A percentile compares a stretch with the other conserved stretches of the same genome.
phyloP scores from a whole-genome alignment of 2,113 vertebrate species.

The Antigone vipio region DNA sequence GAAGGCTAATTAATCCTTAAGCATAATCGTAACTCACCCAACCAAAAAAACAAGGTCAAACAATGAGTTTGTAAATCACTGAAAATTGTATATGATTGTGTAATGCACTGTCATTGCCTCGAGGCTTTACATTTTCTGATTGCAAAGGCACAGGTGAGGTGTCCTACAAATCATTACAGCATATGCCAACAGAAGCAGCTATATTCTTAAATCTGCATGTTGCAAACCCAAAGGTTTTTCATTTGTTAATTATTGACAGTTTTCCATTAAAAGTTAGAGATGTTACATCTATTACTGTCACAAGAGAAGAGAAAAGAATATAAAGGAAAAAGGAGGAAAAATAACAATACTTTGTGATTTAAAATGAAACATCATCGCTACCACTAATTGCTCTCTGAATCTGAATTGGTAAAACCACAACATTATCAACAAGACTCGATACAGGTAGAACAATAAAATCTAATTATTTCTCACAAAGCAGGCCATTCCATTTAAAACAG shows the following conservation, averaged over 20 bases:
- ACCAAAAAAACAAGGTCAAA: slow-evolving; percentile 26
- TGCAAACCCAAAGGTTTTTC: neutral
- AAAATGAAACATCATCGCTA: slow-evolving; percentile 48
- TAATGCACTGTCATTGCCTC: neutral
- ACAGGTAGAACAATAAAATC: slow-evolving; percentile 89
- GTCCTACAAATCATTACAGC: neutral
- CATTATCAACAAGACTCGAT: slow-evolving; percentile 74
- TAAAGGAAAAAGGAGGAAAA: neutral
- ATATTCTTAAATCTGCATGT: neutral
- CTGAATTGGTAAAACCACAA: slow-evolving; percentile 81
- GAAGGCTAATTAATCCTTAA: slow-evolving; percentile 40
- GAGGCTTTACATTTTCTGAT: neutral
- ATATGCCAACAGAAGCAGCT: neutral
- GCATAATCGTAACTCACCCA: neutral
- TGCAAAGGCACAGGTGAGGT: neutral
- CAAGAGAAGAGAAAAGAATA: slow-evolving; percentile 32
- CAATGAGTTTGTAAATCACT: neutral
- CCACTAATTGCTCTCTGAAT: slow-evolving; percentile 82
- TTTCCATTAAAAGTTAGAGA: slow-evolving; percentile 18
- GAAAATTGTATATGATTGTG: neutral
- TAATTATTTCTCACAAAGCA: slow-evolving; percentile 91
- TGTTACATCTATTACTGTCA: neutral
- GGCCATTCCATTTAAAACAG: slow-evolving; percentile 83
- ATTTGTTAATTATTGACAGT: slow-evolving; percentile 17
- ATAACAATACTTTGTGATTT: slow-evolving; percentile 65